Evolutionary conservation across 1,140 invertebrate genomes (phyloP).

Genomic region (Araneus ventricosus): DNA sequence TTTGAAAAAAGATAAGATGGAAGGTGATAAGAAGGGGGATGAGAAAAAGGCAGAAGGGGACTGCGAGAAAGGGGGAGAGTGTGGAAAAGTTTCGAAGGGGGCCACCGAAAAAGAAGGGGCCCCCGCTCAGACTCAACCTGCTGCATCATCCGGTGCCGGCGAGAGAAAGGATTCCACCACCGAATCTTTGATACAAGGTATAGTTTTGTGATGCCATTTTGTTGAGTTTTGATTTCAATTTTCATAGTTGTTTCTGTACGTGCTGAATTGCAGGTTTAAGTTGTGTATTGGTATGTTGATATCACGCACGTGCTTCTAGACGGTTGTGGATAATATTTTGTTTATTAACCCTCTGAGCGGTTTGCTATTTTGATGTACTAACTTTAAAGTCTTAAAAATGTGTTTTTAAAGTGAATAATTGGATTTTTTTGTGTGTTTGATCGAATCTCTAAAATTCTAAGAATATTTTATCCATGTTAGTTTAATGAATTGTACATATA

Average conservation of each 20-base stretch:
- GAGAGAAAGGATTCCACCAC: constrained; percentile 19
- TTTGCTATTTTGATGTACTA: no score
- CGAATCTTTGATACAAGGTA: constrained; percentile 45
- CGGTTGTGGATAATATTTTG: background rate
- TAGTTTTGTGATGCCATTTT: background rate
- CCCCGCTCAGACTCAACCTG: background rate
- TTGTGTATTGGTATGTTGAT: background rate
- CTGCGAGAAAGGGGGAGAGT: background rate
- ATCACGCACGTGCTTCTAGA: background rate
- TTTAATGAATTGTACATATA: no score
- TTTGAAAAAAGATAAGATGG: background rate
- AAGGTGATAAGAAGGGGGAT: background rate
- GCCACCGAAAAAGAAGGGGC: background rate
- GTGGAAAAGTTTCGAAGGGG: constrained; percentile 40
- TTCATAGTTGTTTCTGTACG: background rate
- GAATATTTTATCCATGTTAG: no score
- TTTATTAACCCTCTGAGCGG: no score
- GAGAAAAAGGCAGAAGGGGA: background rate
- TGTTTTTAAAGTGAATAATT: no score
- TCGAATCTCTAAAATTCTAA: no score
- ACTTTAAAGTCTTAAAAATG: no score
- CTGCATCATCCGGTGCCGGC: background rate
- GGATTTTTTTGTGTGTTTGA: no score
- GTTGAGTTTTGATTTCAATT: background rate
- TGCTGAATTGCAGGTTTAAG: background rate